Evolutionary conservation across 2,113 vertebrate species (phyloP).

Genomic region (Mustela lutreola): DNA sequence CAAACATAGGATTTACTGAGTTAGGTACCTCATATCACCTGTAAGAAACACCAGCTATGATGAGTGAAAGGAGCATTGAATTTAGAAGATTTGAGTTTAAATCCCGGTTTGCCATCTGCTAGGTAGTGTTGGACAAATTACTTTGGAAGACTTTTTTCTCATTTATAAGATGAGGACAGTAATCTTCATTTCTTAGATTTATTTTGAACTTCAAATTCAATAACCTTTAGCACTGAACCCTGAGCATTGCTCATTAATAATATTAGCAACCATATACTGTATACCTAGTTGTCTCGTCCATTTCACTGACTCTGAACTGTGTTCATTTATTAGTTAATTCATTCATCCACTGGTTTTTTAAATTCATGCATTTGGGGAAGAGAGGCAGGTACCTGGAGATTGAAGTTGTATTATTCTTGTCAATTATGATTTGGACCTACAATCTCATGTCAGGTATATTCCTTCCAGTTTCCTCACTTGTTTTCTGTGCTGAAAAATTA

Average conservation of each 20-base stretch:
- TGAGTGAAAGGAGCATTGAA: neutral
- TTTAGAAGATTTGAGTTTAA: slow-evolving; percentile 23
- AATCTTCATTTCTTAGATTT: neutral
- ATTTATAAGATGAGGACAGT: neutral
- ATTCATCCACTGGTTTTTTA: neutral
- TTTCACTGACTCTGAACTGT: slow-evolving; percentile 5
- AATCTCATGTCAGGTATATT: neutral
- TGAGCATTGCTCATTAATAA: neutral
- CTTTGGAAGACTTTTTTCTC: neutral
- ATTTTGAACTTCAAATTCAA: neutral
- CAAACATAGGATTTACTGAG: neutral
- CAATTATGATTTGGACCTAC: neutral
- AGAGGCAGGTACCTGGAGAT: neutral
- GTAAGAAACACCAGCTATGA: neutral
- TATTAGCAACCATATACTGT: neutral
- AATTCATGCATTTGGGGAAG: neutral
- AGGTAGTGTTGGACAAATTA: neutral
- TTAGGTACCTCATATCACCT: neutral
- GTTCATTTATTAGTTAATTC: slow-evolving; percentile 21
- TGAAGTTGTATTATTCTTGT: neutral
- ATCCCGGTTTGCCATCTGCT: neutral
- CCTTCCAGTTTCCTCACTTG: neutral
- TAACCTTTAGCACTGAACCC: neutral
- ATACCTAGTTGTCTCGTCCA: neutral
- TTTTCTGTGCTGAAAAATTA: slow-evolving; percentile 32